phyloP scores from a whole-genome alignment of 2,113 vertebrate species.

The Plectropomus leopardus region DNA sequence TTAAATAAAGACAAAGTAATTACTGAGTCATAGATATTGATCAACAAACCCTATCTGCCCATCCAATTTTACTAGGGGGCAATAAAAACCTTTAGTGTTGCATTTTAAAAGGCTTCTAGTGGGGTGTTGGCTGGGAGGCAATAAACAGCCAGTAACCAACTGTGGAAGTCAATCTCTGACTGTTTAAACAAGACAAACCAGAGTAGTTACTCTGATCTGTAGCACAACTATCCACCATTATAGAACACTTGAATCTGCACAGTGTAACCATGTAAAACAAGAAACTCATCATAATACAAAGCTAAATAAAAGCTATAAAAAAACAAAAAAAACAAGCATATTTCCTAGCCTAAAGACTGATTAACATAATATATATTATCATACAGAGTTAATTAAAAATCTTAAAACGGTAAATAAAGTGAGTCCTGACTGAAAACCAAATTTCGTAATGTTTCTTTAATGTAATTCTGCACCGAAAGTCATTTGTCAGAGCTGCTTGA shows the following conservation, averaged over 20 bases:
- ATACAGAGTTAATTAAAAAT: too few species aligned
- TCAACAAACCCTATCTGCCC: constrained; percentile 34
- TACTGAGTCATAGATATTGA: constrained; percentile 52
- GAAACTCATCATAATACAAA: too few species aligned
- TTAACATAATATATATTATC: background rate
- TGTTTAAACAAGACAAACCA: constrained; percentile 20
- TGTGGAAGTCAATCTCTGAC: constrained; percentile 1
- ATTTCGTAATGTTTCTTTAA: too few species aligned
- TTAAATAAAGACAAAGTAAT: constrained; percentile 43
- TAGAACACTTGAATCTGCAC: background rate
- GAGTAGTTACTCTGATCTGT: background rate
- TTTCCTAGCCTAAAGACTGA: background rate
- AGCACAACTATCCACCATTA: background rate
- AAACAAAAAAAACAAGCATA: too few species aligned
- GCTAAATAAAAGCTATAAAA: too few species aligned
- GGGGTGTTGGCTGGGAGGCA: constrained; percentile 23
- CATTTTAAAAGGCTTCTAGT: constrained; percentile 30
- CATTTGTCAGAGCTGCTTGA: constrained; percentile 5
- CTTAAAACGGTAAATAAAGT: too few species aligned
- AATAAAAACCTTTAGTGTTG: constrained; percentile 50
- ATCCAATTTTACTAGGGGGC: constrained; percentile 33
- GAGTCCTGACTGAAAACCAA: too few species aligned
- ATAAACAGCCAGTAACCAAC: constrained; percentile 32
- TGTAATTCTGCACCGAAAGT: too few species aligned
- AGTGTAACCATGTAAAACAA: background rate